phyloP scores from a whole-genome alignment of 2,797 vertebrate genomes.

The Acipenser oxyrinchus region DNA sequence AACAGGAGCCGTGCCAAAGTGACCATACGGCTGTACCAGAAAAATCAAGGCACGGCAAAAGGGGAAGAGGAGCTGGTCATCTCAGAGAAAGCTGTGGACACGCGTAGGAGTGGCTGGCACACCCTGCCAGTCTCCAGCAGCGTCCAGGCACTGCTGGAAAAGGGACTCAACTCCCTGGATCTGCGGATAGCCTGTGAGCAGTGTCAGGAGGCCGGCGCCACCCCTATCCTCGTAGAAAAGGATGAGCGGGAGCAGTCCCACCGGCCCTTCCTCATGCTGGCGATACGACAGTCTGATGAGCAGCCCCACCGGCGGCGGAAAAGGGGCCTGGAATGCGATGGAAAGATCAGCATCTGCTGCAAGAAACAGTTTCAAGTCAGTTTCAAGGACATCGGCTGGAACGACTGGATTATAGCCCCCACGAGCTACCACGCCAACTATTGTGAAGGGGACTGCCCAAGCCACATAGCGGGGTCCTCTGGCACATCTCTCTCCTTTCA shows the following conservation, averaged over 20 bases:
- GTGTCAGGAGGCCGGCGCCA: constrained; percentile 76
- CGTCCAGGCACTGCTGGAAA: constrained; percentile 72
- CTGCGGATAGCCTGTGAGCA: constrained; percentile 76
- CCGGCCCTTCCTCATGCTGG: constrained; percentile 89
- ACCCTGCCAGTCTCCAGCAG: constrained; percentile 78
- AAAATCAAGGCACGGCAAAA: constrained; percentile 42
- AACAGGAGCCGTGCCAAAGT: constrained; percentile 85
- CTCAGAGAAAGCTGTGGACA: constrained; percentile 83
- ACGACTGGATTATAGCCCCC: constrained; percentile 76
- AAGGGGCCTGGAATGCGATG: constrained; percentile 89
- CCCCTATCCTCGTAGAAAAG: constrained; percentile 68
- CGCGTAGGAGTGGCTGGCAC: constrained; percentile 91
- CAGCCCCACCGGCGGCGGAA: constrained; percentile 67
- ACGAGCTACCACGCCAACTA: constrained; percentile 91
- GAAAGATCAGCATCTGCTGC: constrained; percentile 92
- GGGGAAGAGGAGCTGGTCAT: constrained; percentile 63
- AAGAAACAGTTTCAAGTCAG: constrained; percentile 93
- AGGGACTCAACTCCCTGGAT: constrained; percentile 63
- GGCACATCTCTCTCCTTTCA: constrained; percentile 90
- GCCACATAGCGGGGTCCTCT: constrained; percentile 83
- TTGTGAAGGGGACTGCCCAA: constrained; percentile 94
- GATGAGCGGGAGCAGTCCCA: constrained; percentile 86
- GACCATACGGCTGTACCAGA: constrained; percentile 79
- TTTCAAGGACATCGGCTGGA: constrained; percentile 89
- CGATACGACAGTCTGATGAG: constrained; percentile 73